Percentiles rank a stretch among this genome's conserved stretches.
Evolutionary conservation across 2,888 invertebrate species (phyloP).

Genomic region (Lasius fuliginosus): DNA sequence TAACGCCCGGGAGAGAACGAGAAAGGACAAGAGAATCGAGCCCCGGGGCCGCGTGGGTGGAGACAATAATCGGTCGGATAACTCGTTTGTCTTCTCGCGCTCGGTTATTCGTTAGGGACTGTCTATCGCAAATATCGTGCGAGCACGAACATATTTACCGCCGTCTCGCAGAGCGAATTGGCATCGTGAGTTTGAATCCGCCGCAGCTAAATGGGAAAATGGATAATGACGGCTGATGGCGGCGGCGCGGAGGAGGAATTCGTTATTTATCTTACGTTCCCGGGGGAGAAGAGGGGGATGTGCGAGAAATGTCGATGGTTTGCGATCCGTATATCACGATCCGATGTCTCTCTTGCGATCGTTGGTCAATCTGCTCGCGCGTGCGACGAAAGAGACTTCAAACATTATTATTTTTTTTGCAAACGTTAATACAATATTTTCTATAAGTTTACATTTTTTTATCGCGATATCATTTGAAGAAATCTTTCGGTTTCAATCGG

Average conservation of each 20-base stretch:
- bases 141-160: slow-evolving; percentile 73
- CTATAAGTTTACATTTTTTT: background rate
- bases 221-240: slow-evolving; percentile 68
- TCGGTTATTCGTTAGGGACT: slow-evolving; percentile 72
- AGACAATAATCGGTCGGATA: slow-evolving; percentile 77
- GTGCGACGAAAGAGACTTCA: background rate
- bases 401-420: background rate
- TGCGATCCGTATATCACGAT: slow-evolving; percentile 11
- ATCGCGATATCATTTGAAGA: background rate
- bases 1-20: slow-evolving; percentile 61
- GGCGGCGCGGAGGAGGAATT: slow-evolving; percentile 66
- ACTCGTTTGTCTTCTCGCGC: slow-evolving; percentile 75
- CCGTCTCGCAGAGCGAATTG: slow-evolving; percentile 69
- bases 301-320: slow-evolving; percentile 55
- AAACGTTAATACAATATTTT: background rate
- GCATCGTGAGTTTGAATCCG: slow-evolving; percentile 73
- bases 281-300: slow-evolving; percentile 16
- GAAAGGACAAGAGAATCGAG: slow-evolving; percentile 58
- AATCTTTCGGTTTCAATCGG: background rate
- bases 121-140: slow-evolving; percentile 76
- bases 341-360: background rate
- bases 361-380: background rate
- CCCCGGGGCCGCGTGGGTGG: slow-evolving; percentile 68
- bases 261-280: slow-evolving; percentile 76
- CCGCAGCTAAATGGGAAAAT: slow-evolving; percentile 67